Evolutionary conservation across 2,888 invertebrate genomes (phyloP).

Genomic region (Habrosyne pyritoides): DNA sequence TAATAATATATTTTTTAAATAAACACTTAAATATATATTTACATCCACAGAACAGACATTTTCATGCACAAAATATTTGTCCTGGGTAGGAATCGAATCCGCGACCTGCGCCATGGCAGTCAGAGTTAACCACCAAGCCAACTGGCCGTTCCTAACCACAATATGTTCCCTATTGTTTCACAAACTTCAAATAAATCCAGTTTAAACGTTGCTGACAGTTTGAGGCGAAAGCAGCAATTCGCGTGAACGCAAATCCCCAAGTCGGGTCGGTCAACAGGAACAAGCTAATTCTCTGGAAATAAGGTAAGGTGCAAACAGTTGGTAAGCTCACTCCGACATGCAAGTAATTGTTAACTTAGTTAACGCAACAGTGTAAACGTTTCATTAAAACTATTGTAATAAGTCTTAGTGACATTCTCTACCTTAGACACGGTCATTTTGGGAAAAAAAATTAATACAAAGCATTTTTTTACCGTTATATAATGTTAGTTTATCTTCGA

Average conservation of each 20-base stretch:
- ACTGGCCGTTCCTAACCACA: too few relatives aligned
- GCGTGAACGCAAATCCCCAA: slow-evolving; percentile 1
- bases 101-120: too few relatives aligned
- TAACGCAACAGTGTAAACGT: not conserved
- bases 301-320: slow-evolving; percentile 16
- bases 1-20: too few relatives aligned
- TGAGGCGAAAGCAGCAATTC: not conserved
- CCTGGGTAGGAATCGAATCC: too few relatives aligned
- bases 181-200: not conserved
- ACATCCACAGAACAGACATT: too few relatives aligned
- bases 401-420: not conserved
- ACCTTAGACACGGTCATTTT: too few relatives aligned
- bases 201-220: not conserved
- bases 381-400: slow-evolving; percentile 4
- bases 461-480: too few relatives aligned
- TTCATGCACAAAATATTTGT: too few relatives aligned
- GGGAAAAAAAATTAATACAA: too few relatives aligned
- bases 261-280: slow-evolving; percentile 12
- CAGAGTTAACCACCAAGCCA: too few relatives aligned
- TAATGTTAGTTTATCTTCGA: too few relatives aligned
- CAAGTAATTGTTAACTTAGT: slow-evolving; percentile 8
- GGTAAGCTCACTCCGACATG: slow-evolving; percentile 6
- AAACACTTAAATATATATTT: too few relatives aligned
- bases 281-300: slow-evolving; percentile 16
- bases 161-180: not conserved